phyloP scores from a whole-genome alignment of 2,888 invertebrate genomes.

The Microctonus hyperodae region DNA sequence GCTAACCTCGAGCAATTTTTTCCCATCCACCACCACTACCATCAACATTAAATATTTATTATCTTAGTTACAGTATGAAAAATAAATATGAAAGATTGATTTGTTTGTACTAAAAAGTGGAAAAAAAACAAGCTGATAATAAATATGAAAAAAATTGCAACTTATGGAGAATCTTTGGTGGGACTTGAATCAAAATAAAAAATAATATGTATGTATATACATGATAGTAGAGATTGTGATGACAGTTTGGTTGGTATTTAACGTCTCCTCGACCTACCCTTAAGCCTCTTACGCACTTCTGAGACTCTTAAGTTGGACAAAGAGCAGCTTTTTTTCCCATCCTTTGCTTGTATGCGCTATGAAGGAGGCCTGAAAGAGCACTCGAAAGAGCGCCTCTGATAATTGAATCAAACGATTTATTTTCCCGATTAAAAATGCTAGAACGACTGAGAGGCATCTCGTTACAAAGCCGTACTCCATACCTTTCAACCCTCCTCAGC shows the following conservation, averaged over 20 bases:
- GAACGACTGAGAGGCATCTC: conserved; percentile 40
- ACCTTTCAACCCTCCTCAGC: conserved; percentile 27
- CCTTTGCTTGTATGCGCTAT: not conserved
- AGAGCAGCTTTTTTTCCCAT: conserved; percentile 45
- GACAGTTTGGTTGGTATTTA: conserved; percentile 37
- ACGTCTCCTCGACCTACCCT: conserved; percentile 43
- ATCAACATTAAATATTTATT: conserved; percentile 23
- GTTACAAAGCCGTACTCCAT: conserved; percentile 29
- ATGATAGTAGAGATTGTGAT: conserved; percentile 24
- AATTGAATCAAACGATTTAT: conserved; percentile 63
- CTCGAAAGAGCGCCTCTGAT: conserved; percentile 45
- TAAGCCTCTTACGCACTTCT: conserved; percentile 61
- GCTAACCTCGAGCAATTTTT: conserved; percentile 31
- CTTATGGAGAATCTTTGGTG: conserved; percentile 22
- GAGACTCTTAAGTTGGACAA: conserved; percentile 60
- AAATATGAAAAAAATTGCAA: not conserved
- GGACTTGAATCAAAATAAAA: conserved; percentile 29
- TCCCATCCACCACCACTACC: conserved; percentile 13
- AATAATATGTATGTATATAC: conserved; percentile 14
- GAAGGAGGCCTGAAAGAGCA: conserved; percentile 19
- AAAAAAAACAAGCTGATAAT: not conserved
- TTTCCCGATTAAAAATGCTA: conserved; percentile 62
- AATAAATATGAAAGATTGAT: conserved; percentile 17
- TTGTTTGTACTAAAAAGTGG: not conserved
- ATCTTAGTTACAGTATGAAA: conserved; percentile 6